A percentile compares a stretch with the other conserved stretches of the same genome.
Evolutionary conservation across 2,888 invertebrate genomes (phyloP).

Genomic region (Subacronicta megacephala): DNA sequence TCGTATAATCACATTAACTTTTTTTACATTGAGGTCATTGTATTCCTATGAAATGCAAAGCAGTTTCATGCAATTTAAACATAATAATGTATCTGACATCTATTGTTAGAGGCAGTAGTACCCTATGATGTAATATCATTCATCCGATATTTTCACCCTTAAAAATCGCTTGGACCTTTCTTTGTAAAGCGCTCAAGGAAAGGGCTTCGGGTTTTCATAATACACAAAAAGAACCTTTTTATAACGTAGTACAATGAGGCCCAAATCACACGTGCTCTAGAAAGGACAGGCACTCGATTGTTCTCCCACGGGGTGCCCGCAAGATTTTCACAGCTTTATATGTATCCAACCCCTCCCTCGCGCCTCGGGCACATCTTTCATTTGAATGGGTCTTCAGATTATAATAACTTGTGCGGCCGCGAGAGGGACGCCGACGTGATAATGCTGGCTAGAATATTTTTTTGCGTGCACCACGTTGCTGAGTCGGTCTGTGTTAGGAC

Average conservation of each 20-base stretch:
- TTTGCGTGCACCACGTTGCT: slow-evolving; percentile 27
- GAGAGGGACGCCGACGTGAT: slow-evolving; percentile 46
- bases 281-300: slow-evolving; percentile 64
- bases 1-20: no score
- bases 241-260: slow-evolving; percentile 65
- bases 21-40: no score
- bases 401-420: slow-evolving; percentile 65
- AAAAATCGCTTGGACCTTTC: slow-evolving; percentile 50
- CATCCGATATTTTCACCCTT: slow-evolving; percentile 44
- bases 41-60: no score
- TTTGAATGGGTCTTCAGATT: slow-evolving; percentile 71
- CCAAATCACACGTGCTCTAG: slow-evolving; percentile 66
- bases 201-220: slow-evolving; percentile 64
- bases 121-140: slow-evolving; percentile 37
- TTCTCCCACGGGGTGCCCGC: slow-evolving; percentile 63
- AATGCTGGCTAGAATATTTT: slow-evolving; percentile 52
- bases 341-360: slow-evolving; percentile 56
- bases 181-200: slow-evolving; percentile 46
- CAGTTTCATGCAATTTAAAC: neutral
- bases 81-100: slow-evolving; percentile 25
- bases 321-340: slow-evolving; percentile 70
- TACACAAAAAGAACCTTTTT: slow-evolving; percentile 63
- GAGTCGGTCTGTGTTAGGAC: slow-evolving; percentile 17
- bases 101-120: slow-evolving; percentile 20
- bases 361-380: slow-evolving; percentile 64